phyloP scores from a whole-genome alignment of 92 coral and sea anemone species.

The Palythoa grandiflora region DNA sequence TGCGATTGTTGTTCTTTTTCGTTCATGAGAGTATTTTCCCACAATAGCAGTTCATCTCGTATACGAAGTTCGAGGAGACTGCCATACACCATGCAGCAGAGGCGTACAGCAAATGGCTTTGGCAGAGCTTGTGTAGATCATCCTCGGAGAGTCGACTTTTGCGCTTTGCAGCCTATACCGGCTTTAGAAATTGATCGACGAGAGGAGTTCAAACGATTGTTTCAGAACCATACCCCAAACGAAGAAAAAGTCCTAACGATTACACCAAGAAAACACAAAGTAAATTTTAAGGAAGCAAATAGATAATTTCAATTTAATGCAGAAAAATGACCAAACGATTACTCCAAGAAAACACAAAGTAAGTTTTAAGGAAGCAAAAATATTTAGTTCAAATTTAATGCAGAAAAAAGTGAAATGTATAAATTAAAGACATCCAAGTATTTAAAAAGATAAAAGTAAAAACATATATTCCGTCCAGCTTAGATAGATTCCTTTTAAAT shows the following conservation, averaged over 20 bases:
- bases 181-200: background rate
- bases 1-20: slow-evolving; percentile 43
- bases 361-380: slow-evolving; percentile 69
- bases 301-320: slow-evolving; percentile 3
- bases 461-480: background rate
- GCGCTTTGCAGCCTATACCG: background rate
- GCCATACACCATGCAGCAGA: slow-evolving; percentile 35
- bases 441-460: background rate
- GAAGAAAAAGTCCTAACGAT: slow-evolving; percentile 1
- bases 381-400: background rate
- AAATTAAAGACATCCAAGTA: background rate
- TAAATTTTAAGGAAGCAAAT: slow-evolving; percentile 74
- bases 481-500: background rate
- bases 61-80: slow-evolving; percentile 22
- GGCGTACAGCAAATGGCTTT: slow-evolving; percentile 28
- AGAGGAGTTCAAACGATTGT: background rate
- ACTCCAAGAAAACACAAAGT: slow-evolving; percentile 62
- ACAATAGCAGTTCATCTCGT: slow-evolving; percentile 26
- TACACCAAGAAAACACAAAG: slow-evolving; percentile 57
- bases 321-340: background rate
- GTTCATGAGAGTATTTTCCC: slow-evolving; percentile 25
- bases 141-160: background rate
- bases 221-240: background rate
- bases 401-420: background rate
- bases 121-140: background rate